Percentiles rank a stretch among this genome's conserved stretches.
Evolutionary conservation across 2,888 invertebrate genomes (phyloP).

Genomic region (Campaea margaritaria): DNA sequence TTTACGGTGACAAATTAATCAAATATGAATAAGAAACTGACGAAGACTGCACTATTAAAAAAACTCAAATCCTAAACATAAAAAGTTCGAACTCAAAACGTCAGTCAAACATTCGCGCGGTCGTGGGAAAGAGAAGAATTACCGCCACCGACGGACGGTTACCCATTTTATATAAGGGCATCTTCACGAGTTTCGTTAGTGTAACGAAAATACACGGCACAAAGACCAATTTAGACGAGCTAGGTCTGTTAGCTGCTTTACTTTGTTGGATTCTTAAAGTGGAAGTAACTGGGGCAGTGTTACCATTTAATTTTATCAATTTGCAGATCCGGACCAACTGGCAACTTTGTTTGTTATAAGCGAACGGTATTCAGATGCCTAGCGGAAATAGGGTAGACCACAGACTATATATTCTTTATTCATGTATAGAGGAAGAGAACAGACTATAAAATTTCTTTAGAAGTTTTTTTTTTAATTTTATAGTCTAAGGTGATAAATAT

Average conservation of each 20-base stretch:
- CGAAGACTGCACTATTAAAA: too few relatives aligned
- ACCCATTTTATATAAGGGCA: constrained; percentile 66
- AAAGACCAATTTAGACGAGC: constrained; percentile 41
- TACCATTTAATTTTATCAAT: not conserved
- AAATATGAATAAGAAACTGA: not conserved
- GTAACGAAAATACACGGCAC: constrained; percentile 32
- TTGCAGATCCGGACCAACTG: too few relatives aligned
- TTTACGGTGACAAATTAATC: too few relatives aligned
- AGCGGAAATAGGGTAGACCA: too few relatives aligned
- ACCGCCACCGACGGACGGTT: constrained; percentile 55
- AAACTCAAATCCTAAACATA: too few relatives aligned
- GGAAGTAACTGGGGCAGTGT: constrained; percentile 8
- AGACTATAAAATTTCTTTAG: too few relatives aligned
- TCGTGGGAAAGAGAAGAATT: constrained; percentile 71
- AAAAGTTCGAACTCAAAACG: constrained; percentile 10
- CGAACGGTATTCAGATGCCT: too few relatives aligned
- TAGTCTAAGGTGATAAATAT: too few relatives aligned
- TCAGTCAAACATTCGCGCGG: constrained; percentile 29
- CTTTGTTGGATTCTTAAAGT: constrained; percentile 12
- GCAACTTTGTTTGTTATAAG: too few relatives aligned
- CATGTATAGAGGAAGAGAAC: too few relatives aligned
- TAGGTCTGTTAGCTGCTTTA: constrained; percentile 20
- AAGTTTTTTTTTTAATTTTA: too few relatives aligned
- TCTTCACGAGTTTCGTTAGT: constrained; percentile 47
- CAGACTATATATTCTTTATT: too few relatives aligned